Evolutionary conservation across 1,140 invertebrate genomes (phyloP).

Genomic region (Centruroides sculpturatus): DNA sequence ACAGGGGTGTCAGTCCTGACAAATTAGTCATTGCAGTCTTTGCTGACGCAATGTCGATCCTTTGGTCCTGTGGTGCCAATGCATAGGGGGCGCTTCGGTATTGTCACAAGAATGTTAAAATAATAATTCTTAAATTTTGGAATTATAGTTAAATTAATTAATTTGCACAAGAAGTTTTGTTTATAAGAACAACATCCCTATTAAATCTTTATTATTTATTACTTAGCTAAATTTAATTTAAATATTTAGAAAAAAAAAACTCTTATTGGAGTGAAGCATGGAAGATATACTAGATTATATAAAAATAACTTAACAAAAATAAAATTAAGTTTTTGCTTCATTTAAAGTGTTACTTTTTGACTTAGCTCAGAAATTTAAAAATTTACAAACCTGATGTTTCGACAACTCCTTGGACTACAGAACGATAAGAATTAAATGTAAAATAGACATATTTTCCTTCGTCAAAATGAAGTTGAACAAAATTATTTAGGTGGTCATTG

Average conservation of each 20-base stretch:
- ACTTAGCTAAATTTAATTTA: no score
- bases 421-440: constrained; percentile 62
- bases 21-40: no score
- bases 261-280: not conserved
- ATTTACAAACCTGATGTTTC: constrained; percentile 39
- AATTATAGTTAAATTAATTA: no score
- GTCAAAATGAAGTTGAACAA: constrained; percentile 73
- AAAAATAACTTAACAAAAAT: constrained; percentile 6
- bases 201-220: no score
- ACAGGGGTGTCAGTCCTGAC: no score
- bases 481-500: constrained; percentile 86
- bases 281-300: not conserved
- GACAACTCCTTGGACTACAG: constrained; percentile 62
- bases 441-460: constrained; percentile 58
- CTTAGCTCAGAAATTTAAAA: constrained; percentile 20
- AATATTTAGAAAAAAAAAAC: not conserved
- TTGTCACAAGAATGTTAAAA: no score
- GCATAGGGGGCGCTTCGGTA: no score
- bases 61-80: no score
- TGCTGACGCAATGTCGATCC: no score
- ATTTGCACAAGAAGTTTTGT: no score
- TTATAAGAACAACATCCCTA: no score
- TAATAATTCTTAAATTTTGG: no score
- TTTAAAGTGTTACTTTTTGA: constrained; percentile 14
- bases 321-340: constrained; percentile 10